These are phyloP conservation scores for Sebastes vulpes DNA, from an alignment of 2,797 vertebrate species.

Conservation along the genomic window DNA sequence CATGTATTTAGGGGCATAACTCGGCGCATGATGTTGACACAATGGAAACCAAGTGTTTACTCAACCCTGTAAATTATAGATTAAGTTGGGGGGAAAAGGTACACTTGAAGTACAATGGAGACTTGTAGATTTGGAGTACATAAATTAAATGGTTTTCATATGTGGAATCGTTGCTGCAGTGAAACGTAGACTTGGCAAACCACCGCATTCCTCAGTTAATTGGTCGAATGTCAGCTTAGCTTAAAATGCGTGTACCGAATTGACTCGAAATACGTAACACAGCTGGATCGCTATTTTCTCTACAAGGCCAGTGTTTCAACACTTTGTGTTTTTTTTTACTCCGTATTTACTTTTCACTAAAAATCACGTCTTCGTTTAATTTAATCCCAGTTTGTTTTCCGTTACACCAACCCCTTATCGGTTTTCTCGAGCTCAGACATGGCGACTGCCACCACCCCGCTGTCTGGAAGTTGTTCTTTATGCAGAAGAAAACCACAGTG, in stretches of 20 bases:
- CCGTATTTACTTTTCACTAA: conserved; percentile 22
- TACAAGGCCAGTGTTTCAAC: conserved; percentile 39
- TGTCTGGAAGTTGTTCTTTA: conserved; percentile 64
- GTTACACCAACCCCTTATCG: conserved; percentile 18
- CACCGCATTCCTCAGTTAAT: conserved; percentile 66
- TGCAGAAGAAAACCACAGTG: conserved; percentile 59
- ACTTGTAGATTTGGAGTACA: conserved; percentile 61
- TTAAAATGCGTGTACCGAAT: conserved; percentile 37
- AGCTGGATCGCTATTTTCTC: conserved; percentile 52
- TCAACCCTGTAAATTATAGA: conserved; percentile 66
- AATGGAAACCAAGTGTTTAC: conserved; percentile 68
- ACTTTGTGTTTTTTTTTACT: conserved; percentile 1
- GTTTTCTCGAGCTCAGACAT: conserved; percentile 25
- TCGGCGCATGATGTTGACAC: conserved; percentile 64
- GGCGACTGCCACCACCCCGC: conserved; percentile 60
- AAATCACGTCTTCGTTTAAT: conserved; percentile 36
- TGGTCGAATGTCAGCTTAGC: conserved; percentile 69
- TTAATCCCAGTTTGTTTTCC: conserved; percentile 42
- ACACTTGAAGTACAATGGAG: conserved; percentile 57
- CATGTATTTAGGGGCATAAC: conserved; percentile 62
- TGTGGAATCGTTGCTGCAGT: conserved; percentile 56
- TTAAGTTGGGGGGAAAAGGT: conserved; percentile 33
- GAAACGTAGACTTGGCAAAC: conserved; percentile 56
- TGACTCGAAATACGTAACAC: conserved; percentile 44
- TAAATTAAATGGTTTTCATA: conserved; percentile 77